Percentiles rank a stretch among this genome's conserved stretches.
Evolutionary conservation across 2,113 vertebrate genomes (phyloP).

Genomic region (Neopipo cinnamomea): DNA sequence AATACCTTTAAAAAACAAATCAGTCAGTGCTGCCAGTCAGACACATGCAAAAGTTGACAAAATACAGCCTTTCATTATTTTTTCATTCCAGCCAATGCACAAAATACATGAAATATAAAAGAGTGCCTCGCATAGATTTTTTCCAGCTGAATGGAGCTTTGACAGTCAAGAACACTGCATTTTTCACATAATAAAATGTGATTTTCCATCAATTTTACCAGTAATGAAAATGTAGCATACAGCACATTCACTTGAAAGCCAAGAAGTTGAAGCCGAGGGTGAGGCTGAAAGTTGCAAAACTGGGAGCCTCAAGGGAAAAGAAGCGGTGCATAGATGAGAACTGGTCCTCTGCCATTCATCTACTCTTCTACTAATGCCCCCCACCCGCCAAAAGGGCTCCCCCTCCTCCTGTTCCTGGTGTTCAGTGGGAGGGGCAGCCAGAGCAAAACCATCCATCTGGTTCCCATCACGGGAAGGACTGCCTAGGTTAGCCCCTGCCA

Average conservation of each 20-base stretch:
- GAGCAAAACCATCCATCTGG: conserved; percentile 38
- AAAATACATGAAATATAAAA: conserved; percentile 64
- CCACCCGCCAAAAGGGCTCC: background rate
- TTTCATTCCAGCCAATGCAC: conserved; percentile 54
- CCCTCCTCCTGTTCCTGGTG: background rate
- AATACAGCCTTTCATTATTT: conserved; percentile 62
- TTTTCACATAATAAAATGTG: conserved; percentile 60
- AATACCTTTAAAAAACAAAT: conserved; percentile 65
- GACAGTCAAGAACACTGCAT: conserved; percentile 49
- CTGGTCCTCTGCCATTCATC: background rate
- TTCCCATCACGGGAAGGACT: conserved; percentile 34
- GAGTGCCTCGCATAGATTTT: conserved; percentile 16
- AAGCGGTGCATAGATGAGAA: background rate
- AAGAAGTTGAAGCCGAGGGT: conserved; percentile 2
- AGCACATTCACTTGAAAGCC: conserved; percentile 8
- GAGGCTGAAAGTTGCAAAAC: conserved; percentile 20
- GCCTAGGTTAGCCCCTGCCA: conserved; percentile 18
- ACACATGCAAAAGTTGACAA: conserved; percentile 63
- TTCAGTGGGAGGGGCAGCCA: background rate
- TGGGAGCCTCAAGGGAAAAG: background rate
- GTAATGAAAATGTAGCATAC: conserved; percentile 18
- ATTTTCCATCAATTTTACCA: conserved; percentile 55
- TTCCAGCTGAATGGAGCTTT: conserved; percentile 56
- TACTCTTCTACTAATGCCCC: background rate
- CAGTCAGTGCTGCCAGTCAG: conserved; percentile 50